Evolutionary conservation across 2,888 invertebrate species (phyloP).

Genomic region (Eugnorisma glareosa): DNA sequence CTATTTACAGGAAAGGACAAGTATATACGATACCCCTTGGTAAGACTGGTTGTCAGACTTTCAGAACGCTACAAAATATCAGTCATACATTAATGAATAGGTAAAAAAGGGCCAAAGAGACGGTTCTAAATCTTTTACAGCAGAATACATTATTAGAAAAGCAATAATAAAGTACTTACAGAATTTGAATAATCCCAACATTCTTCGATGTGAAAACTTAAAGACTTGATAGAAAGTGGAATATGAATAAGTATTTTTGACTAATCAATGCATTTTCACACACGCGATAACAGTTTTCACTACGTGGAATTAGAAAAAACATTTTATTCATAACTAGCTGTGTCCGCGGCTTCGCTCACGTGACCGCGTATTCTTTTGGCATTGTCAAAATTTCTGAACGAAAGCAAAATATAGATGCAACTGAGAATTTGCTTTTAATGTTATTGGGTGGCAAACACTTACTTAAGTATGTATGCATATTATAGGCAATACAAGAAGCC

Average conservation of each 20-base stretch:
- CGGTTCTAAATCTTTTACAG: conserved; percentile 14
- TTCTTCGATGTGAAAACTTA: conserved; percentile 40
- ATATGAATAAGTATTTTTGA: conserved; percentile 6
- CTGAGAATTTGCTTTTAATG: no score
- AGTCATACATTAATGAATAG: no score
- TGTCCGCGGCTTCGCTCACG: no score
- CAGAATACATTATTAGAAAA: conserved; percentile 16
- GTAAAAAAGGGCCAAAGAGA: conserved; percentile 4
- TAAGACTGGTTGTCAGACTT: neutral
- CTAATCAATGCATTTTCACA: conserved; percentile 34
- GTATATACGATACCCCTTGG: neutral
- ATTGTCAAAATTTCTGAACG: no score
- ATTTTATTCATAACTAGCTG: neutral
- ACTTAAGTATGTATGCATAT: no score
- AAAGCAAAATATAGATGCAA: no score
- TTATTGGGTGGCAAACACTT: no score
- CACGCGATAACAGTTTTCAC: conserved; percentile 1
- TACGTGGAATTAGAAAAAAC: conserved; percentile 8
- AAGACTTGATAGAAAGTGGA: conserved; percentile 48
- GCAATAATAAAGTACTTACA: conserved; percentile 11
- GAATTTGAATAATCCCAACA: conserved; percentile 57
- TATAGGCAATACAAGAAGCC: neutral
- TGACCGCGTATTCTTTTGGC: no score
- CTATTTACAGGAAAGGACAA: neutral
- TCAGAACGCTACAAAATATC: neutral